Conservation (phyloP, 2,797 vertebrate genomes). For the Xiphorhynchus erythropygius region DNA sequence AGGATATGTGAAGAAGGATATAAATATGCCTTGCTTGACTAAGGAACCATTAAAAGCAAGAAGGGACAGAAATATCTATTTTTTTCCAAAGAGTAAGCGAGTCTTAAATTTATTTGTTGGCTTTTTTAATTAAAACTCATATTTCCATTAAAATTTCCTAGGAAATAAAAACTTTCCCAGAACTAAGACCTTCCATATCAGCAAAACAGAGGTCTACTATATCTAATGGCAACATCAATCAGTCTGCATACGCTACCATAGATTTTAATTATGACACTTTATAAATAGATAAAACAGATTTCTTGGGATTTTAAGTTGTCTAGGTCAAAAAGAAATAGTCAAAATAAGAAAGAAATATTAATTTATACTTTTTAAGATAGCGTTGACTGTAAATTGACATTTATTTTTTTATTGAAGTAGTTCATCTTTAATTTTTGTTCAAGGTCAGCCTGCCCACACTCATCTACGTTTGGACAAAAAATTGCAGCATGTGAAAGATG, state of each 20-base stretch:
- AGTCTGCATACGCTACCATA: neutral
- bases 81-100: neutral
- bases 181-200: neutral
- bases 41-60: neutral
- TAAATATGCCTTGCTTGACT: neutral
- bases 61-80: neutral
- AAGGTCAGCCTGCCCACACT: neutral
- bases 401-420: neutral
- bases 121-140: neutral
- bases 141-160: neutral
- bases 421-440: neutral
- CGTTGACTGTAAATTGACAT: neutral
- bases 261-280: neutral
- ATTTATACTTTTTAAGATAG: neutral
- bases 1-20: neutral
- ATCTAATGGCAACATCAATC: neutral
- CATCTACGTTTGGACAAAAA: neutral
- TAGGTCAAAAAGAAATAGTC: neutral
- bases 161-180: neutral
- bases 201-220: neutral
- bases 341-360: neutral
- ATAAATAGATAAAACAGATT: neutral
- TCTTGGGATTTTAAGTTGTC: neutral
- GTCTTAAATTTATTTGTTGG: neutral
- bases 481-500: neutral